phyloP scores from a whole-genome alignment of 2,888 invertebrate species.

The Acleris holmiana region DNA sequence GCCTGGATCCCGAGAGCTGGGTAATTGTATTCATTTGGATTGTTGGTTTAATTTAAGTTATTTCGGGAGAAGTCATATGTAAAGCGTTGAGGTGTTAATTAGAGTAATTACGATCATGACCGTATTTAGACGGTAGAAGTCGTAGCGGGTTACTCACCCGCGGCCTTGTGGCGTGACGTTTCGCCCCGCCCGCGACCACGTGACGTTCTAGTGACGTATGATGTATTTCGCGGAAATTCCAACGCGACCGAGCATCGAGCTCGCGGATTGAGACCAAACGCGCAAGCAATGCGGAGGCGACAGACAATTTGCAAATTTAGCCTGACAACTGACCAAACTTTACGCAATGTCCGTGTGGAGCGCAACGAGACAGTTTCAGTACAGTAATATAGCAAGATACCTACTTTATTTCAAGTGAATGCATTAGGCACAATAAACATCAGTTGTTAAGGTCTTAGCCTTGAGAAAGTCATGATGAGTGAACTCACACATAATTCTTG shows the following conservation, averaged over 20 bases:
- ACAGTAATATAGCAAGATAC: not conserved
- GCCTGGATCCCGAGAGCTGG: not conserved
- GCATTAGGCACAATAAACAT: constrained; percentile 9
- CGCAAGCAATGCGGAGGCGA: constrained; percentile 21
- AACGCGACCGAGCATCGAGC: constrained; percentile 50
- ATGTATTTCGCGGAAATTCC: constrained; percentile 81
- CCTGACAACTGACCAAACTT: not conserved
- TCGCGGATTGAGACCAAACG: constrained; percentile 43
- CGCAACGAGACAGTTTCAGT: not conserved
- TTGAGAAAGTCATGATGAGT: constrained; percentile 1
- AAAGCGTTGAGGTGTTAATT: constrained; percentile 16
- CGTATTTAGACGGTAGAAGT: constrained; percentile 48
- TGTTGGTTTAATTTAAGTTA: constrained; percentile 1
- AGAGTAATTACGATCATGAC: constrained; percentile 41
- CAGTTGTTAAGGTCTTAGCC: not conserved
- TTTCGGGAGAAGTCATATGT: constrained; percentile 8
- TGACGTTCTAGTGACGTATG: constrained; percentile 69
- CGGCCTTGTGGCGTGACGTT: constrained; percentile 74
- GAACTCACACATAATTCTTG: not conserved
- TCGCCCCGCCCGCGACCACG: constrained; percentile 54
- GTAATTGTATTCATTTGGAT: not conserved
- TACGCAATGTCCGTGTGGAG: constrained; percentile 19
- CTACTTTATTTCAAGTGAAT: constrained; percentile 1
- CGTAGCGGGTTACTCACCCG: constrained; percentile 43
- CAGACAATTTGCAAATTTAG: constrained; percentile 23